phyloP scores from a whole-genome alignment of 2,113 vertebrate species.

The Promerops cafer region DNA sequence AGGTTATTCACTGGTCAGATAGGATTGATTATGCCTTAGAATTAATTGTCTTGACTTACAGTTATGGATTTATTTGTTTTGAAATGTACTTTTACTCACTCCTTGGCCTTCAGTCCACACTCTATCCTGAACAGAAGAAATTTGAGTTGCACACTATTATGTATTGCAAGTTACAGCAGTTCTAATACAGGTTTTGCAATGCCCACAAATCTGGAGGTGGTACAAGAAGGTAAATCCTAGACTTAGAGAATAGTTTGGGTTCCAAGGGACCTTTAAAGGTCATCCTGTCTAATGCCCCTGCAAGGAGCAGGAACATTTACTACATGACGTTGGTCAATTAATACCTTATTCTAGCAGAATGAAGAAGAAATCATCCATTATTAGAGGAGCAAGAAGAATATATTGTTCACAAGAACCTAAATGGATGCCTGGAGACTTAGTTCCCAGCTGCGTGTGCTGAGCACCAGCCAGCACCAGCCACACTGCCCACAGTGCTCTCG shows the following conservation, averaged over 20 bases:
- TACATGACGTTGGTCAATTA: background rate
- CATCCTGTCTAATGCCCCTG: fast-evolving
- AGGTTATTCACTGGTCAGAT: background rate
- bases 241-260: background rate
- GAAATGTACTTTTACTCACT: background rate
- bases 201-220: background rate
- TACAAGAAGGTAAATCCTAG: background rate
- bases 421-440: background rate
- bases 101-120: background rate
- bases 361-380: background rate
- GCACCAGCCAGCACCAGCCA: background rate
- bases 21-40: background rate
- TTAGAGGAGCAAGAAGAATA: background rate
- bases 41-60: background rate
- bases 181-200: background rate
- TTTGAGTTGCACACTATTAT: background rate
- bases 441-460: background rate
- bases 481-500: background rate
- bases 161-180: background rate
- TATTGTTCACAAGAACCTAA: background rate
- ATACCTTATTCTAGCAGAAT: background rate
- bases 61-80: background rate
- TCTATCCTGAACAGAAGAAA: background rate
- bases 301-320: background rate
- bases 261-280: background rate